Base-by-base conservation (phyloP, 2,888 invertebrate species). In the Trissonchulus latispiculum region DNA sequence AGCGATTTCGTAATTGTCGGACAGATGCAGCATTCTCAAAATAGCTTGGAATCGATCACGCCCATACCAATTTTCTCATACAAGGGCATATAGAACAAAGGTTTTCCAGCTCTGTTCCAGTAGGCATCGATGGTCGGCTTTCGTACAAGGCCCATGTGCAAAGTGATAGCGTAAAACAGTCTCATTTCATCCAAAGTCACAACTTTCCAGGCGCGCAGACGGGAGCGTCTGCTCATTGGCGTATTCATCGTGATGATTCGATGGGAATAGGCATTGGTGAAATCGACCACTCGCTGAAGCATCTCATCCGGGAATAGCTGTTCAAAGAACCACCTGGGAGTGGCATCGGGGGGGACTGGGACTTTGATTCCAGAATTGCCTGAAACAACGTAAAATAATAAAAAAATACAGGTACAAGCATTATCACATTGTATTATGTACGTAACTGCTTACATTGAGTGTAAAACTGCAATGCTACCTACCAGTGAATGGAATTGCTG, bases 91-190 rank as follows among this genome's bases (percentile, higher is more conserved):
- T 68, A 68, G n/a, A 35, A 68, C 8, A 68, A 33, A 2, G 69
- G 69, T 36, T 68, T 68, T 33, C 3, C 28, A 68, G 3, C 36
- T 35, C 15, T 36, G 36, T 68, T 32, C 69, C 69, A 68, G n/a
- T 68, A 68, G 31, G 69, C 31, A n/a, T 2, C 36, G 35, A 68
- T 68, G 2, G 69, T 31, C 3, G 36, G 36, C 36, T 68, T 68
- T 8, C 36, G 69, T 35, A 68, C 35, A 33, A 68, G 33, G 15
- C 69, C 69, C 69, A 68, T 68, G n/a, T 68, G 69, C 31, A 68
- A 36, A n/a, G 69, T 68, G 3, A 68, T 68, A 3, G 69, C 69
- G 35, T 68, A 68, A 33, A 68, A 68, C 23, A 31, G 33, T n/a
- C 69, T 32, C 69, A 68, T 68, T n/a, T 68, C 69, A 8, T 32